Conservation (phyloP, 2,888 invertebrate genomes). For the Folsomia candida region DNA sequence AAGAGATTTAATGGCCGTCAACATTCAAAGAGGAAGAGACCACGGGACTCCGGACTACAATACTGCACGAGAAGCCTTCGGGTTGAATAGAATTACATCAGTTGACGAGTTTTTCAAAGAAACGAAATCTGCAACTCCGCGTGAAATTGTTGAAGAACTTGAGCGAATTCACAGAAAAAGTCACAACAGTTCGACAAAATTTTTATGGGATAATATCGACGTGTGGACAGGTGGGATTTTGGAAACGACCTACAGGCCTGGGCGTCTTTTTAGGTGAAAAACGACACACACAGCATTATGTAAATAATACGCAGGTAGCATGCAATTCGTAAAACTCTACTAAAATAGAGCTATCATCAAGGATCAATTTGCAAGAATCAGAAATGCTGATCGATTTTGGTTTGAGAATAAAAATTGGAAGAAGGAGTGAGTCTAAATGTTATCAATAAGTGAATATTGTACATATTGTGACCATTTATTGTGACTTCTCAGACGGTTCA, state of each 20-base stretch:
- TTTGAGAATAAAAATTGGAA: constrained; percentile 57
- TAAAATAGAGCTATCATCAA: constrained; percentile 58
- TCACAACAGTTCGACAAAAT: not conserved
- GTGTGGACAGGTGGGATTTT: constrained; percentile 62
- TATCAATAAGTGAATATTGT: not conserved
- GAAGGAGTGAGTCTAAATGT: constrained; percentile 26
- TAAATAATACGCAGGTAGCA: no score
- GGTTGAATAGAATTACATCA: constrained; percentile 52
- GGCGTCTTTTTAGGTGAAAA: constrained; percentile 59
- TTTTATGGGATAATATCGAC: constrained; percentile 57
- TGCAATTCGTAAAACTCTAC: no score
- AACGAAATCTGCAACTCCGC: constrained; percentile 50
- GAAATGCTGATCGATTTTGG: constrained; percentile 63
- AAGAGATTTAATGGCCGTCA: constrained; percentile 63
- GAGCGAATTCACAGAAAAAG: constrained; percentile 26
- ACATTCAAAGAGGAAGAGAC: constrained; percentile 61
- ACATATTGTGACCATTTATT: no score
- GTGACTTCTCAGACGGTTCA: constrained; percentile 57
- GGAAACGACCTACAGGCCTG: constrained; percentile 59
- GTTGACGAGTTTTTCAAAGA: constrained; percentile 52
- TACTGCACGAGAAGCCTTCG: constrained; percentile 59
- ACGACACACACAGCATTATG: no score
- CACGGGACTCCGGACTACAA: constrained; percentile 63
- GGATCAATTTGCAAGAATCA: constrained; percentile 61
- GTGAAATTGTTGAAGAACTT: constrained; percentile 26